Percentiles rank a stretch among this genome's conserved stretches.
Conservation (phyloP, 2,888 invertebrate genomes). For the Amphimallon solstitiale region DNA sequence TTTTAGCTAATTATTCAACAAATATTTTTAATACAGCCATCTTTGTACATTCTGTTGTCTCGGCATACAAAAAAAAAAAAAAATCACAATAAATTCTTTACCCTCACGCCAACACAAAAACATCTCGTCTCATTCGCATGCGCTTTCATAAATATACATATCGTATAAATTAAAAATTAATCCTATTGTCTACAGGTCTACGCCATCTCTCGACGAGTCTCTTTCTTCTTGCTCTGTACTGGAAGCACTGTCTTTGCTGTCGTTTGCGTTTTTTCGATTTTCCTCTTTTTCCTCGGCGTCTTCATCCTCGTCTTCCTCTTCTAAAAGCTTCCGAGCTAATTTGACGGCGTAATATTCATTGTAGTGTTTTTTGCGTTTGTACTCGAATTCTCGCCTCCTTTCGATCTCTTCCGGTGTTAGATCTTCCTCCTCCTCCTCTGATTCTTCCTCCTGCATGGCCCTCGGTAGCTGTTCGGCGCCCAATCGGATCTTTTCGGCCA, state of each 20-base stretch:
- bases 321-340: constrained; percentile 88
- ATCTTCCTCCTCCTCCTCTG: constrained; percentile 49
- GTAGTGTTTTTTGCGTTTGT: constrained; percentile 95
- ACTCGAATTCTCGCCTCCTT: constrained; percentile 84
- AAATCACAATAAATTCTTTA: no score
- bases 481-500: constrained; percentile 68
- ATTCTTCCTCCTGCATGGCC: constrained; percentile 59
- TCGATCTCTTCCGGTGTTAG: constrained; percentile 67
- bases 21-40: no score
- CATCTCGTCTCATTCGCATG: no score
- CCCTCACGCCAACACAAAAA: no score
- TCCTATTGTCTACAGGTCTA: constrained; percentile 18
- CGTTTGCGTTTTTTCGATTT: constrained; percentile 28
- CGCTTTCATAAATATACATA: constrained; percentile 1
- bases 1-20: no score
- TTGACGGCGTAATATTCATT: constrained; percentile 97
- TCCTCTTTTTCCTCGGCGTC: constrained; percentile 64
- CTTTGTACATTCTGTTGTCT: no score
- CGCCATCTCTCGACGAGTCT: not conserved
- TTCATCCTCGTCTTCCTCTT: constrained; percentile 89
- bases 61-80: no score
- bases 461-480: constrained; percentile 61
- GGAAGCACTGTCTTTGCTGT: constrained; percentile 22
- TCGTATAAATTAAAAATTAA: not conserved
- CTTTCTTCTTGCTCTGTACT: not conserved